Conservation (phyloP, 2,888 invertebrate species). For the Orthonychiurus folsomi region DNA sequence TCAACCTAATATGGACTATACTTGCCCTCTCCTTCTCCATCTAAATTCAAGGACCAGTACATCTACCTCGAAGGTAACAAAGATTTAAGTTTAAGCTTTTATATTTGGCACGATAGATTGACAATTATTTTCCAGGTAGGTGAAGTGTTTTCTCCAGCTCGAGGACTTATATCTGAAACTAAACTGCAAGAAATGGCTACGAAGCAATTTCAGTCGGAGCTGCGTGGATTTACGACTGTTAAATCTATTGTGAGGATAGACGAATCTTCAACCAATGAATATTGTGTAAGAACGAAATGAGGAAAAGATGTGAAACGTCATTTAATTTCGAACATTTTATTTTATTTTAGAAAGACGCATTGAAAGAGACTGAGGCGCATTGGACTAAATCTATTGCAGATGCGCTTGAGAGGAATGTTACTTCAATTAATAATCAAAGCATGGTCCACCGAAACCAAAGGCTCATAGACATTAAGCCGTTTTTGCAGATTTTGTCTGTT, state of each 20-base stretch:
- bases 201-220: slow-evolving; percentile 62
- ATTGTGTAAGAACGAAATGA: slow-evolving; percentile 47
- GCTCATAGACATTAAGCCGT: slow-evolving; percentile 59
- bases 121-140: slow-evolving; percentile 3
- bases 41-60: slow-evolving; percentile 47
- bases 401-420: slow-evolving; percentile 62
- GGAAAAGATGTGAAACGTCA: too few species aligned
- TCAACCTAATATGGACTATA: slow-evolving; percentile 53
- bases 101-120: slow-evolving; percentile 5
- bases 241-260: slow-evolving; percentile 53
- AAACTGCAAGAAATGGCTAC: slow-evolving; percentile 52
- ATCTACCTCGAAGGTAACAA: neutral
- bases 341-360: slow-evolving; percentile 52
- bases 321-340: too few species aligned
- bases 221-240: slow-evolving; percentile 57
- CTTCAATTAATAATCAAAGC: slow-evolving; percentile 54
- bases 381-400: slow-evolving; percentile 58
- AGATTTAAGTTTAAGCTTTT: slow-evolving; percentile 6
- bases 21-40: slow-evolving; percentile 55
- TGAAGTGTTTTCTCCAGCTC: slow-evolving; percentile 45
- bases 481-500: slow-evolving; percentile 54
- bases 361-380: slow-evolving; percentile 53
- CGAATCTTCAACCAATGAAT: slow-evolving; percentile 44
- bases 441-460: slow-evolving; percentile 49
- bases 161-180: slow-evolving; percentile 49